A percentile compares a stretch with the other conserved stretches of the same genome.
These are phyloP conservation scores for Laupala kohalensis DNA, from an alignment of 1,140 invertebrate species.

Conservation along the genomic window DNA sequence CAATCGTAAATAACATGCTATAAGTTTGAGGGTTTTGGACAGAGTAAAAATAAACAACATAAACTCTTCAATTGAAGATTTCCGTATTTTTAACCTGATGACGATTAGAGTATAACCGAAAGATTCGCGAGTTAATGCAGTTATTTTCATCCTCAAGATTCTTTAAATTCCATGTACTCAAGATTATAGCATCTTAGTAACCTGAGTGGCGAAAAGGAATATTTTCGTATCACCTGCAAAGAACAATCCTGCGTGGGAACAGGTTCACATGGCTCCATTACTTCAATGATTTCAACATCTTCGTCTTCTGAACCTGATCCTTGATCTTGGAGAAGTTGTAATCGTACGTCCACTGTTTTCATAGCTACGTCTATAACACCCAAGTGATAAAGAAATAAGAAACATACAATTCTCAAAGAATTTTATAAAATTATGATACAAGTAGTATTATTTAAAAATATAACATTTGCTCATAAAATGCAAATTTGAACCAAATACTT, in stretches of 20 bases:
- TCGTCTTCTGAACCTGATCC: conserved; percentile 37
- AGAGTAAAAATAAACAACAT: no score
- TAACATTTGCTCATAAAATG: background rate
- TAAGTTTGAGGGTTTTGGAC: no score
- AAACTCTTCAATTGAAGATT: no score
- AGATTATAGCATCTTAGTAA: no score
- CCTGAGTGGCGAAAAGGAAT: no score
- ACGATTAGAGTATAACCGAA: no score
- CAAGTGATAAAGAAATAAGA: background rate
- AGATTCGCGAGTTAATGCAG: no score
- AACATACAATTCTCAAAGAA: background rate
- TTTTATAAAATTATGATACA: background rate
- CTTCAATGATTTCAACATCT: conserved; percentile 67
- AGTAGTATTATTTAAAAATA: background rate
- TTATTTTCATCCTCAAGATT: no score
- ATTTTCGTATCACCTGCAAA: conserved; percentile 54
- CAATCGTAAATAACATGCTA: no score
- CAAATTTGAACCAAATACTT: background rate
- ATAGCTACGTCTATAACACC: conserved; percentile 52
- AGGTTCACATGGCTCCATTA: conserved; percentile 62
- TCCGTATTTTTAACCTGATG: no score
- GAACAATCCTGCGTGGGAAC: conserved; percentile 72
- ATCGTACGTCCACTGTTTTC: conserved; percentile 56
- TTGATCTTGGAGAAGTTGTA: conserved; percentile 22
- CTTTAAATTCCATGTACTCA: no score